Conservation (phyloP, 2,888 invertebrate genomes). For the Mayetiola destructor region DNA sequence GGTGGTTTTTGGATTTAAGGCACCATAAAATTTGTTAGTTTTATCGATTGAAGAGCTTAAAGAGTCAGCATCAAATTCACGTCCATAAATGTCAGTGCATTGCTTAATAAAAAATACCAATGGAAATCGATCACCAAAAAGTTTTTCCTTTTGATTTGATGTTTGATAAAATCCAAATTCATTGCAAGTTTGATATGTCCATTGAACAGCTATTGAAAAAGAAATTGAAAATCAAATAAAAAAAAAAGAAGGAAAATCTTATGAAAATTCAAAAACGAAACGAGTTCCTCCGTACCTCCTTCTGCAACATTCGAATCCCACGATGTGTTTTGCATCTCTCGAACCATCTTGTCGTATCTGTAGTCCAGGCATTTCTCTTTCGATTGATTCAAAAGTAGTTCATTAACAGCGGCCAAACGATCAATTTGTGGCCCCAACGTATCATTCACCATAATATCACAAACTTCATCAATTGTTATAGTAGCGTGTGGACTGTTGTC, state of each 20-base stretch:
- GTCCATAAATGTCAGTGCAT: conserved; percentile 69
- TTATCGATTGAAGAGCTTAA: conserved; percentile 46
- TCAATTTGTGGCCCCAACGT: conserved; percentile 46
- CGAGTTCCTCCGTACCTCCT: conserved; percentile 20
- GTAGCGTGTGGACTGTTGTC: conserved; percentile 58
- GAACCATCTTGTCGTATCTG: conserved; percentile 61
- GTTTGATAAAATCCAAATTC: conserved; percentile 95
- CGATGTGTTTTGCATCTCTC: conserved; percentile 46
- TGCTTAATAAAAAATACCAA: conserved; percentile 64
- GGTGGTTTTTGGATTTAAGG: conserved; percentile 48
- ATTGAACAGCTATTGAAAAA: conserved; percentile 56
- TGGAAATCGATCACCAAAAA: conserved; percentile 65
- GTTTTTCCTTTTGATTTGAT: conserved; percentile 38
- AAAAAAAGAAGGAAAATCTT: neutral
- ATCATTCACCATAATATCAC: conserved; percentile 55
- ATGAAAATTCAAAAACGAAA: conserved; percentile 14
- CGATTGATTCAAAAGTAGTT: conserved; percentile 47
- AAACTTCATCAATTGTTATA: conserved; percentile 69
- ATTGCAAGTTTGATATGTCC: conserved; percentile 90
- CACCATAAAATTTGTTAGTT: conserved; percentile 73
- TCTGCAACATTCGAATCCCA: conserved; percentile 58
- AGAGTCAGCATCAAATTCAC: conserved; percentile 45
- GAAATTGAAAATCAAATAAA: conserved; percentile 1
- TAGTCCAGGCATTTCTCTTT: conserved; percentile 69
- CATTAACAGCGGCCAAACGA: conserved; percentile 59